Percentiles rank a stretch among this genome's conserved stretches.
Evolutionary conservation across 1,140 invertebrate species (phyloP).

Genomic region (Zaprionus vittiger): DNA sequence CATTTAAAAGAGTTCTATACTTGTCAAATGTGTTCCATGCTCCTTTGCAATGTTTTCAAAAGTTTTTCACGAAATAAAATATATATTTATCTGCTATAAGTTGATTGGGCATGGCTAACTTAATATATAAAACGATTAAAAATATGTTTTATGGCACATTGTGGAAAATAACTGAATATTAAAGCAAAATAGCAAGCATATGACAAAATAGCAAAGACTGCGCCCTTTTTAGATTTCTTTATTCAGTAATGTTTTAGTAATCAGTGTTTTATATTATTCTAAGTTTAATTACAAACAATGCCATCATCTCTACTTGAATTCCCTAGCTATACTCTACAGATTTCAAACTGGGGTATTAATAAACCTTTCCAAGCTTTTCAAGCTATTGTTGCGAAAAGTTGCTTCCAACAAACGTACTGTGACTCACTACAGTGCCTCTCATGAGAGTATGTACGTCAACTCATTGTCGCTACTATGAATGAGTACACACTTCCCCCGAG

Average conservation of each 20-base stretch:
- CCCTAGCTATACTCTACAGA: not conserved
- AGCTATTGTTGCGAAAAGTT: not conserved
- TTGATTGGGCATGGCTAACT: no score
- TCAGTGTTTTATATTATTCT: not conserved
- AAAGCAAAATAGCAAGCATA: no score
- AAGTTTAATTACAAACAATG: not conserved
- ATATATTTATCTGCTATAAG: no score
- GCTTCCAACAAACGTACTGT: slow-evolving; percentile 8
- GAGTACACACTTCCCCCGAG: not conserved
- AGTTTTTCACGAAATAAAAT: no score
- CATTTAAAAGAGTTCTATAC: no score
- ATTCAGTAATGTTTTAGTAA: not conserved
- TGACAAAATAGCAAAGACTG: not conserved
- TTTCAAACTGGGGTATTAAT: not conserved
- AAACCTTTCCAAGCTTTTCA: not conserved
- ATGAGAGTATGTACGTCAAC: not conserved
- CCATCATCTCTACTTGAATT: not conserved
- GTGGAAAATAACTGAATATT: no score
- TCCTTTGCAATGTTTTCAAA: no score
- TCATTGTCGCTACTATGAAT: not conserved
- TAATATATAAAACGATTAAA: no score
- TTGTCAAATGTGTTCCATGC: no score
- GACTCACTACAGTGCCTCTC: slow-evolving; percentile 6
- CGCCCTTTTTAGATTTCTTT: not conserved
- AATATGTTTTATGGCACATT: no score